Base-by-base conservation (phyloP, 2,888 invertebrate genomes). In the Tenthredo mesomela region DNA sequence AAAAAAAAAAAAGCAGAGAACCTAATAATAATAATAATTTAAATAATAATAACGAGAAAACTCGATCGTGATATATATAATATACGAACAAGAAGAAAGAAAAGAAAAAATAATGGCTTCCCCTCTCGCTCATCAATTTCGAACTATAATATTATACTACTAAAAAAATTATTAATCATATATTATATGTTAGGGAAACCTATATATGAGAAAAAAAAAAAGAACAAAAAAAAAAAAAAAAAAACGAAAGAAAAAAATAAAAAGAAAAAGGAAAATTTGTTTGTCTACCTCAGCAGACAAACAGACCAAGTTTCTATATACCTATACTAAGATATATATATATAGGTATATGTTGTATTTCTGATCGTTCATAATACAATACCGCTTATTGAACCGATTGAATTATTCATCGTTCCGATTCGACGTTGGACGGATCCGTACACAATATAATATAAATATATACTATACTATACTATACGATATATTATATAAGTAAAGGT, bases 71-170 rank as follows among this genome's bases (percentile, higher is more conserved):
- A 33, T 33, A 67, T 15, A 29, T 29, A 12, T 33, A 33, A 33
- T 54, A 50, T 50, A 67, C 61, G 61, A 67, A 29, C 67, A 33
- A 33, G 12, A 67, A 33, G 18, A 25, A 3, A 33, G 6, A 33
- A 33, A 33, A 33, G 89, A 67, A 37, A 67, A 89, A 67, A 67
- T 90, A 67, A 67, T 90, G 90, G 89, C 86, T 85, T 86, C 67
- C 84, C 67, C 67, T 84, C 67, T 33, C 61, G 21, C 61, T 21
- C 61, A n/a, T 54, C 54, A 7, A n/a, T n/a, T 54, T 54, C 25
- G 10, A 61, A 25, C 21, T 47, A 47, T 43, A 12, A 7, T 43
- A 54, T 18, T 1, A n/a, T n/a, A 58, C 6, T 58, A 58, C 29
- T 29, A 29, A 2, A 33, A 33, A 33, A 67, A 67, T 29, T 29